A percentile compares a stretch with the other conserved stretches of the same genome.
These are phyloP conservation scores for Microplitis deprimator DNA, from an alignment of 2,888 invertebrate genomes.

Conservation along the genomic window DNA sequence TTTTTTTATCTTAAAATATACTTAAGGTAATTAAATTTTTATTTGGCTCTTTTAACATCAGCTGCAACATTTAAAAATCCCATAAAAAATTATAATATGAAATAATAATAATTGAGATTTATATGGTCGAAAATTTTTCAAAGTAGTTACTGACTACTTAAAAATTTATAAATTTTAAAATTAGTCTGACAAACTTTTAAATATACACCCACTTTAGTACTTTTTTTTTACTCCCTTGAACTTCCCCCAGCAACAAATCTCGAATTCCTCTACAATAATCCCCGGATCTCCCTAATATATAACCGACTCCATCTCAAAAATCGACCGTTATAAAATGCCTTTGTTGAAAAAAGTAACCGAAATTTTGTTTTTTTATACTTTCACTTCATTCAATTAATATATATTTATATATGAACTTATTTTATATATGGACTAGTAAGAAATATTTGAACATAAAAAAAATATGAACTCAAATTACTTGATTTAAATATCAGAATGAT, in stretches of 20 bases:
- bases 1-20: too few relatives aligned
- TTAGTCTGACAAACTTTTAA: not conserved
- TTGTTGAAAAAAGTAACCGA: conserved; percentile 22
- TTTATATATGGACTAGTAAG: not conserved
- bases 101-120: too few relatives aligned
- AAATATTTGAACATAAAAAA: too few relatives aligned
- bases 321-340: conserved; percentile 21
- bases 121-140: too few relatives aligned
- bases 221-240: not conserved
- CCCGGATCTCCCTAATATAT: conserved; percentile 14
- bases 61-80: too few relatives aligned
- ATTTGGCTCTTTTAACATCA: too few relatives aligned
- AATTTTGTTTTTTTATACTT: not conserved
- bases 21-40: too few relatives aligned
- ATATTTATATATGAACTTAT: too few relatives aligned
- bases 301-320: not conserved
- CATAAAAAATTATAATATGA: too few relatives aligned
- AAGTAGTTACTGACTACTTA: too few relatives aligned
- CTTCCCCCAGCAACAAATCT: not conserved
- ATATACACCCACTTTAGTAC: not conserved
- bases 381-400: not conserved
- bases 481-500: conserved; percentile 27
- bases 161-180: too few relatives aligned
- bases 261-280: not conserved
- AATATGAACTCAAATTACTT: too few relatives aligned